Evolutionary conservation across 2,888 invertebrate species (phyloP).

Genomic region (Harpalus rufipes): DNA sequence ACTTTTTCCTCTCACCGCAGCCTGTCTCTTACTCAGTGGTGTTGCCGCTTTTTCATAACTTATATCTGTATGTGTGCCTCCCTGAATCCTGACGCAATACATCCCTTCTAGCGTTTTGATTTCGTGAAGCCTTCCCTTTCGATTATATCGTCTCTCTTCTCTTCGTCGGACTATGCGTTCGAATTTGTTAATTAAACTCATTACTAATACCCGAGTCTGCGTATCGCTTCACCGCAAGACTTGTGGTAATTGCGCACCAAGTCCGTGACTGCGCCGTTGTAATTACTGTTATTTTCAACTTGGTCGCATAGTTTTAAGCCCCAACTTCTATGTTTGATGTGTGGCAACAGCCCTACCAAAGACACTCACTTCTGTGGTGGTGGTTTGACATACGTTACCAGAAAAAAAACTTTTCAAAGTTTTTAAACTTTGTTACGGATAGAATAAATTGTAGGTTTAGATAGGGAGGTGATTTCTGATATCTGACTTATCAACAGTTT

Average conservation of each 20-base stretch:
- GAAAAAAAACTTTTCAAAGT: not conserved
- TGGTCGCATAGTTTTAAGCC: slow-evolving; percentile 38
- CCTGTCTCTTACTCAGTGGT: no score
- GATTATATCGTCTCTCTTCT: not conserved
- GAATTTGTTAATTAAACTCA: slow-evolving; percentile 44
- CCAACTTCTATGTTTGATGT: slow-evolving; percentile 11
- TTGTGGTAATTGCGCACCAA: slow-evolving; percentile 19
- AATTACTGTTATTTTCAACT: slow-evolving; percentile 47
- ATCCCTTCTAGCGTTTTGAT: not conserved
- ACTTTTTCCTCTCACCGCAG: no score
- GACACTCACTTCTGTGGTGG: not conserved
- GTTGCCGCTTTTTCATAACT: no score
- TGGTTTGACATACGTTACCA: not conserved
- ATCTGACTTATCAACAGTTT: no score
- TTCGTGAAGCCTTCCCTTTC: not conserved
- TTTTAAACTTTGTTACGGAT: no score
- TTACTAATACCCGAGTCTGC: slow-evolving; percentile 23
- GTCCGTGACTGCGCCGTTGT: slow-evolving; percentile 39
- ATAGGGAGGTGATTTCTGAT: no score
- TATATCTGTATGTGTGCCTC: no score
- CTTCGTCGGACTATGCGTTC: slow-evolving; percentile 13
- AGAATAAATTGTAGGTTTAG: no score
- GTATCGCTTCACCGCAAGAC: slow-evolving; percentile 24
- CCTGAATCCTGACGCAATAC: no score
- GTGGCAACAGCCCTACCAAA: not conserved